Conservation (phyloP, 2,797 vertebrate species). For the Protosalanx chinensis region DNA sequence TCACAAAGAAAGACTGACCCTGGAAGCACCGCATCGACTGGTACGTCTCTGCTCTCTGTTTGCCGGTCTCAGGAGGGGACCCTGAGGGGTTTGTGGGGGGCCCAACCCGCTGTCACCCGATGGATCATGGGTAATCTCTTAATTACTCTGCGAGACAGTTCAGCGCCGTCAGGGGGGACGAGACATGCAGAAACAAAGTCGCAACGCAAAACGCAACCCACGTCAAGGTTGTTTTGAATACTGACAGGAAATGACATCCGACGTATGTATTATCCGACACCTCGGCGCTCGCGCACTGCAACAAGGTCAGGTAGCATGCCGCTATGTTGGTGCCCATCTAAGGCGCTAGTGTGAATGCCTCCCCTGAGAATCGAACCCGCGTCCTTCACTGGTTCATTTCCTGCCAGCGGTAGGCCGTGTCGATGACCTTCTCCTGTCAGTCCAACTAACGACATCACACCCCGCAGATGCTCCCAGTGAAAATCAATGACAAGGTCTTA, state of each 20-base stretch:
- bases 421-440: background rate
- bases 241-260: background rate
- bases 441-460: background rate
- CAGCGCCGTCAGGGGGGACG: constrained; percentile 49
- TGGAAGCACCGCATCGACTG: background rate
- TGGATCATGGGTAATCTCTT: constrained; percentile 65
- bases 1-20: constrained; percentile 30
- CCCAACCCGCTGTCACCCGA: constrained; percentile 46
- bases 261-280: background rate
- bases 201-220: background rate
- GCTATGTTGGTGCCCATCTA: background rate
- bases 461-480: background rate
- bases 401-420: background rate
- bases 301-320: background rate
- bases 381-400: background rate
- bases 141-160: constrained; percentile 65
- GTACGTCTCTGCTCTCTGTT: constrained; percentile 37
- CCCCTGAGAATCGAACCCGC: background rate
- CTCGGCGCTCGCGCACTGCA: background rate
- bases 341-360: background rate
- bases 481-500: background rate
- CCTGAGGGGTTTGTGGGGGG: constrained; percentile 46
- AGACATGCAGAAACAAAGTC: background rate
- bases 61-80: constrained; percentile 38
- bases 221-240: background rate